Conservation (phyloP, 2,113 vertebrate species). For the Oceanodroma tethys region DNA sequence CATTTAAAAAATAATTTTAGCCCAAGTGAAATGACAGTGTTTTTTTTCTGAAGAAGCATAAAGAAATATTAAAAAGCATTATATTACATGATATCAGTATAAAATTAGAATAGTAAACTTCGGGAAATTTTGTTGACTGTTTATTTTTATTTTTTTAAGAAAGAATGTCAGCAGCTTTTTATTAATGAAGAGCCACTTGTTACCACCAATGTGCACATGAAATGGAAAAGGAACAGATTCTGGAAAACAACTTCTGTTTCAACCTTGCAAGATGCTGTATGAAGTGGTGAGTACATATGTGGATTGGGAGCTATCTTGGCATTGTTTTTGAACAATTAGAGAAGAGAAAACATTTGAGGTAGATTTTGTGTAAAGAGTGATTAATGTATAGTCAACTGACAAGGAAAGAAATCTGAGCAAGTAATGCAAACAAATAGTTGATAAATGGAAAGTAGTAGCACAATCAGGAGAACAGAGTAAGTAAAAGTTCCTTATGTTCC, state of each 20-base stretch:
- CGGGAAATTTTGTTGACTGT: background rate
- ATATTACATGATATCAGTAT: background rate
- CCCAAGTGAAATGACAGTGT: background rate
- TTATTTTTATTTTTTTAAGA: background rate
- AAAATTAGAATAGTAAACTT: background rate
- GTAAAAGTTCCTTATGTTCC: background rate
- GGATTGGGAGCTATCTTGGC: background rate
- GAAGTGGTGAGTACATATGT: slow-evolving; percentile 13
- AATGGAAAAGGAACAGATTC: slow-evolving; percentile 22
- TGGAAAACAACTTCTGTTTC: background rate
- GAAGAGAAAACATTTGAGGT: background rate
- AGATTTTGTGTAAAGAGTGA: background rate
- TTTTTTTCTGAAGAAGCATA: background rate
- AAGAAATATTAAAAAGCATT: background rate
- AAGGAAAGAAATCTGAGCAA: background rate
- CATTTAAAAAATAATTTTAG: background rate
- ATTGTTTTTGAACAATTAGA: background rate
- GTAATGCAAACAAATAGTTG: background rate
- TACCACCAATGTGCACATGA: background rate
- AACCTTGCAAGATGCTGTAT: slow-evolving; percentile 3
- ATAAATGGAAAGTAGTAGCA: background rate
- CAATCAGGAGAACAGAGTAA: background rate
- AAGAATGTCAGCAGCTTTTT: background rate
- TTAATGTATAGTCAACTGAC: background rate
- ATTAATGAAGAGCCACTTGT: background rate